A percentile compares a stretch with the other conserved stretches of the same genome.
Evolutionary conservation across 2,113 vertebrate species (phyloP).

Genomic region (Asarcornis scutulata): DNA sequence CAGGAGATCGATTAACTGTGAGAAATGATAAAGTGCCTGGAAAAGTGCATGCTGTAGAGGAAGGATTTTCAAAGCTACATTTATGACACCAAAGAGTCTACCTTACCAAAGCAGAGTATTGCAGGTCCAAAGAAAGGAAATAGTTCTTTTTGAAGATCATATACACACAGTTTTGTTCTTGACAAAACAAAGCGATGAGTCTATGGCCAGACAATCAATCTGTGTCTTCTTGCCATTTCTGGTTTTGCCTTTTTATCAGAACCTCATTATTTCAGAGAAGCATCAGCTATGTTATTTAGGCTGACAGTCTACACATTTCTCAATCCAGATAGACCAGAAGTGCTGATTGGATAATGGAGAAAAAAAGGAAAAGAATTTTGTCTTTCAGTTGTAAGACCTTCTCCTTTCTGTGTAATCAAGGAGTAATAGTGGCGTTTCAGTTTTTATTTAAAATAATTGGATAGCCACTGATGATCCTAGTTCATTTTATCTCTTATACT

Average conservation of each 20-base stretch:
- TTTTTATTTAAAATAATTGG: neutral
- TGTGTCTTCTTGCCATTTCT: neutral
- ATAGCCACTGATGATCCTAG: neutral
- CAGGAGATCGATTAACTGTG: constrained; percentile 21
- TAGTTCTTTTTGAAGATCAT: neutral
- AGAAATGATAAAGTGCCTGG: constrained; percentile 15
- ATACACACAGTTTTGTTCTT: neutral
- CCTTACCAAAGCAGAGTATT: neutral
- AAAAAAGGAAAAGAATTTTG: neutral
- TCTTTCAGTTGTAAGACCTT: neutral
- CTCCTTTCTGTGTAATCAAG: neutral
- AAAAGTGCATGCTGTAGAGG: neutral
- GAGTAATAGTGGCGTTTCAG: neutral
- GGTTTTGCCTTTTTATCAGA: neutral
- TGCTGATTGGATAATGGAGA: neutral
- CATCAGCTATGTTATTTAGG: neutral
- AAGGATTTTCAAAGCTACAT: neutral
- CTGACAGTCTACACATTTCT: neutral
- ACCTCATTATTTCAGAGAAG: neutral
- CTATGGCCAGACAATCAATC: neutral
- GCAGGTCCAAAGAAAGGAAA: neutral
- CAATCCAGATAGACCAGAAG: neutral
- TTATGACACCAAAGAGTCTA: neutral
- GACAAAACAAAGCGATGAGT: neutral
- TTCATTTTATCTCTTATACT: neutral